These are phyloP conservation scores for Catharus bicknelli DNA, from an alignment of 2,113 vertebrate species.

Conservation along the genomic window DNA sequence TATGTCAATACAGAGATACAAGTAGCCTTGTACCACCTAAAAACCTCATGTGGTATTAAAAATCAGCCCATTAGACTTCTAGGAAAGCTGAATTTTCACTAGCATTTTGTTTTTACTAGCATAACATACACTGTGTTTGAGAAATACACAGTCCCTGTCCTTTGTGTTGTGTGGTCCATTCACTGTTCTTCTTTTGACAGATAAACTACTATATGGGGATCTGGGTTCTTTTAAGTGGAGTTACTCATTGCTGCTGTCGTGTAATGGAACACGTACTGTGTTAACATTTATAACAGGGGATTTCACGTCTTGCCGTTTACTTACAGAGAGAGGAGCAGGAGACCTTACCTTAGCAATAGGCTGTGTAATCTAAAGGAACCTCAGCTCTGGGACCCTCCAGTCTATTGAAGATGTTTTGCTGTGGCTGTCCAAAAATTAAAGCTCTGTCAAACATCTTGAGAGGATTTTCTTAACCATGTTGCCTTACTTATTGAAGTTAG, in stretches of 20 bases:
- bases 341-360: conserved; percentile 22
- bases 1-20: not conserved
- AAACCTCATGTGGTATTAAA: not conserved
- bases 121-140: not conserved
- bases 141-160: not conserved
- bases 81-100: not conserved
- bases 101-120: conserved; percentile 11
- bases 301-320: conserved; percentile 30
- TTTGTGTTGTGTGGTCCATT: not conserved
- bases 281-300: conserved; percentile 11
- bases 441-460: not conserved
- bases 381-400: not conserved
- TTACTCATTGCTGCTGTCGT: conserved; percentile 25
- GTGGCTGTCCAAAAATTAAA: not conserved
- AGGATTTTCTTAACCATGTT: conserved; percentile 46
- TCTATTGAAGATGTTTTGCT: conserved; percentile 20
- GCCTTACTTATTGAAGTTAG: conserved; percentile 53
- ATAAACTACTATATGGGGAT: conserved; percentile 8
- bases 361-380: not conserved
- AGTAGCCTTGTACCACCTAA: not conserved
- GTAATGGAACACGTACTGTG: not conserved
- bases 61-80: not conserved
- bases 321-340: not conserved
- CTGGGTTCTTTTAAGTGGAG: not conserved
- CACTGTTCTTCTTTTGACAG: not conserved